Evolutionary conservation across 2,888 invertebrate species (phyloP), one percentile per base, ranked within the genome.

Genomic region (Callyntrura sp.): DNA sequence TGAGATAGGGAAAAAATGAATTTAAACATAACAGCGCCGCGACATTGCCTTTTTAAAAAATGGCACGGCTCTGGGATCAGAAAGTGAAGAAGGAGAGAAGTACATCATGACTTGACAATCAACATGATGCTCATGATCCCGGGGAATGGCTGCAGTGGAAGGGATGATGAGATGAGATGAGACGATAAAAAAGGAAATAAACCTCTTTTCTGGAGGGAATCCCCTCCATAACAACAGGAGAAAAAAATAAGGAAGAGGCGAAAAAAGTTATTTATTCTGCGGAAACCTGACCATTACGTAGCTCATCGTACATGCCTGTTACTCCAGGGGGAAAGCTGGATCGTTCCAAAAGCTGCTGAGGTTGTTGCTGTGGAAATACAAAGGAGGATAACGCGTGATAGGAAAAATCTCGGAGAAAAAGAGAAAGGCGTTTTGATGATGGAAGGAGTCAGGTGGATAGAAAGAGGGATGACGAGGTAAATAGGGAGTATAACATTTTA

Each of bases 61-160:
- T 70, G 43, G 70, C 17, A 70, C 5, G 35, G 2, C 35, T 35
- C 35, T 6, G 35, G 35, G 35, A 35, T 35, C 35, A 35, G 35
- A 35, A 35, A 35, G 6, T 35, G 35, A 35, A 35, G 35, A 6
- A 35, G 35, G 9, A n/a, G 35, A 35, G 35, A 51, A n/a, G 4
- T 43, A 43, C 70, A 35, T 70, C 70, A 35, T 70, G 65, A 70
- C 68, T 14, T n/a, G 43, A 70, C 70, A 70, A 43, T 70, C 70
- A 70, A 23, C 65, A 60, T 55, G 55, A 60, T 55, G 55, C 55
- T 55, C 14, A 55, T n/a, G 55, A 55, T 55, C 11, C 51, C 55
- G 3, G 35, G 3, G 35, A 55, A 55, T 17, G 5, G n/a, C 51
- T 35, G 35, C 35, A 35, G 35, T 35, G 35, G 35, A 35, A 4